Conservation (phyloP, 2,888 invertebrate genomes). For the Thera britannica region DNA sequence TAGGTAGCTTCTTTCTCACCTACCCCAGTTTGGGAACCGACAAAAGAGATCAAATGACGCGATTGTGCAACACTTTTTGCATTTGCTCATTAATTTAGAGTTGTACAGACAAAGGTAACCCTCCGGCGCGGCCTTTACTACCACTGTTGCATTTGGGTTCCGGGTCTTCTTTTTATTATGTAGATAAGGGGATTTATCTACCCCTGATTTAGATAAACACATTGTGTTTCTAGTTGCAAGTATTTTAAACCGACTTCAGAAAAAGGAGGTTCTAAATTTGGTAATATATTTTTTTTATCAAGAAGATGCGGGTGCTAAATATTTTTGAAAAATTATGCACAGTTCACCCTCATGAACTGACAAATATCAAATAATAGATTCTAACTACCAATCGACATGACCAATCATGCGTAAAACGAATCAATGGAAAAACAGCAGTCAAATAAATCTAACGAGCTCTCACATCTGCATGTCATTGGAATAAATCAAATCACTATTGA, state of each 20-base stretch:
- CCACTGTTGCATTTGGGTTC: conserved; percentile 75
- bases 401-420: conserved; percentile 79
- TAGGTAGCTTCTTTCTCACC: conserved; percentile 11
- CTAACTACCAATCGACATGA: conserved; percentile 82
- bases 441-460: conserved; percentile 84
- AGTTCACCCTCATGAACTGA: conserved; percentile 55
- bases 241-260: neutral
- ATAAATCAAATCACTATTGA: conserved; percentile 84
- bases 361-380: conserved; percentile 66
- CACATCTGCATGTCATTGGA: conserved; percentile 83
- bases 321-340: conserved; percentile 30
- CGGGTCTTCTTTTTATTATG: conserved; percentile 81
- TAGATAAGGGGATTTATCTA: conserved; percentile 77
- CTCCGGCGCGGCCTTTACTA: conserved; percentile 66
- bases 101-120: conserved; percentile 79
- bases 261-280: too few relatives aligned
- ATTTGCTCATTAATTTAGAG: conserved; percentile 81
- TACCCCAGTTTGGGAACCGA: conserved; percentile 63
- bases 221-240: conserved; percentile 42
- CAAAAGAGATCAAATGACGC: conserved; percentile 71
- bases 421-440: conserved; percentile 81
- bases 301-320: conserved; percentile 35
- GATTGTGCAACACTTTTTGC: conserved; percentile 82
- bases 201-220: conserved; percentile 66
- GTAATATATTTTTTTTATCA: neutral